Evolutionary conservation across 2,888 invertebrate genomes (phyloP), one percentile per base, ranked within the genome.

Genomic region (Macroteleia sp.): DNA sequence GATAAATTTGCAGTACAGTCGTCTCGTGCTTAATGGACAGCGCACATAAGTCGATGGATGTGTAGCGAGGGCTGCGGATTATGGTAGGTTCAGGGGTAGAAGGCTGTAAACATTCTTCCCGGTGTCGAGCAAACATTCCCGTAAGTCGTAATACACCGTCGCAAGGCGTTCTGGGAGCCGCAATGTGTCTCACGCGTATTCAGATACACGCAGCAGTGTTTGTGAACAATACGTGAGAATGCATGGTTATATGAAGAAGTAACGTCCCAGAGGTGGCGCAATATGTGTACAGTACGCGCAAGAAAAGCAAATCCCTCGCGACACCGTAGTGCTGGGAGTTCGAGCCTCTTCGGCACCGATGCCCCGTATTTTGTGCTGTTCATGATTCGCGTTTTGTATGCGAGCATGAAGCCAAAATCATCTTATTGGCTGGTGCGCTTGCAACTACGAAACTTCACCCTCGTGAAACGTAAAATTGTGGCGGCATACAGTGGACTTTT

Each of bases 81-180:
- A 83, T 67, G 67, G 75, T 66, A 59, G 56, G 76, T 69, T 73
- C 70, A 66, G 56, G 36, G 56, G 61, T 42, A 41, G 73, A 50
- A 61, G 78, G 85, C 79, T 82, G 86, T 84, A 85, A 85, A 85
- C 83, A 85, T 85, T 80, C 48, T 66, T 79, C 56, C 77, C 52
- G 36, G 48, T 59, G 56, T 70, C 54, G 59, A 57, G 77, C 52
- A 71, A 86, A 83, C 85, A 83, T 80, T 81, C 77, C 70, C 80
- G 80, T 82, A 84, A 83, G 82, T 83, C 84, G 85, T 86, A 86
- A 86, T 85, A 82, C 86, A 81, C 46, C 44, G 73, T 73, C 81
- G 74, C 67, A 77, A 70, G 70, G 57, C 79, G 78, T 76, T 66
- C 74, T 48, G 54, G 46, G 69, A 77, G 66, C 62, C 57, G 67